These are phyloP conservation scores for Pseudococcus longispinus DNA, from an alignment of 2,888 invertebrate species.

Conservation along the genomic window DNA sequence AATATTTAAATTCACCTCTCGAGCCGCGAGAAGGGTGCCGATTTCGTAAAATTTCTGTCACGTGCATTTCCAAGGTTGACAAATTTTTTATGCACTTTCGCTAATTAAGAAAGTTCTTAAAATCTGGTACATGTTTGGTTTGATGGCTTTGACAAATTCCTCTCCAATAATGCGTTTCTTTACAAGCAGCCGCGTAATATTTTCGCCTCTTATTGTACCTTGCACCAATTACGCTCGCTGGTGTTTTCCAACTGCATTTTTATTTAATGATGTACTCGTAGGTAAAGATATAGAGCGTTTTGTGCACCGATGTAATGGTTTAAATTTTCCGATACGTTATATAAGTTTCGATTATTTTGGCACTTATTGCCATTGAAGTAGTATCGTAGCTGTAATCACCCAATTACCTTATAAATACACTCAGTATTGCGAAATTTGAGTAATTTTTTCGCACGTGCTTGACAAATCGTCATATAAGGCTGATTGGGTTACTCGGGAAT, in stretches of 20 bases:
- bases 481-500: neutral
- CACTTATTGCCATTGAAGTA: neutral
- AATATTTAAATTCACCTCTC: slow-evolving; percentile 13
- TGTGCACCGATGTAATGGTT: neutral
- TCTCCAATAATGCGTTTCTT: neutral
- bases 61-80: slow-evolving; percentile 6
- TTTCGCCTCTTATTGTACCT: neutral
- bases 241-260: neutral
- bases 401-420: neutral
- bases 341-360: neutral
- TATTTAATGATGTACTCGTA: no score
- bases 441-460: neutral
- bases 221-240: neutral
- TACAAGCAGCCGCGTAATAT: neutral
- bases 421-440: neutral
- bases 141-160: neutral
- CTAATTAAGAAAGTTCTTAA: slow-evolving; percentile 14
- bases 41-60: slow-evolving; percentile 31
- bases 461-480: neutral
- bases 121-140: neutral
- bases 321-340: neutral
- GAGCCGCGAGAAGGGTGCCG: neutral
- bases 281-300: neutral
- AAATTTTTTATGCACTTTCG: slow-evolving; percentile 32
- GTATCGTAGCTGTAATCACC: neutral